Evolutionary conservation across 1,140 invertebrate genomes (phyloP), one percentile per base, ranked within the genome.

Genomic region (Globodera ellingtonae): DNA sequence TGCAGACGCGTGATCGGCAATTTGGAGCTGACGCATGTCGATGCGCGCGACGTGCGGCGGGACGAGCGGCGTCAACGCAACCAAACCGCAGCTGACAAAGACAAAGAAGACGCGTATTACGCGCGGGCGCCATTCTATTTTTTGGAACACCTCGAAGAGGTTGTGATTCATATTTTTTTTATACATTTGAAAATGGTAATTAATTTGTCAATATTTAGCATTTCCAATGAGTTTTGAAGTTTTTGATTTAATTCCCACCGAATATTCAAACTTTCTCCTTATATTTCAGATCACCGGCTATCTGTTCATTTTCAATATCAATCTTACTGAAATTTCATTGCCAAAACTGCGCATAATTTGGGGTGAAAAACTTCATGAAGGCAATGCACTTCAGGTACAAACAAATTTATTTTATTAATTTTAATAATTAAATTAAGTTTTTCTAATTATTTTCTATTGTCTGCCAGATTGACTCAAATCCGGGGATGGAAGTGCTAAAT

Each of bases 1-100:
- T 84, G 83, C 82, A 84, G 80, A 65, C 70, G 82, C 46, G 86
- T 84, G 47, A 72, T 84, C 4, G 83, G 83, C 24, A 84, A 84
- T 65, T 56, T 84, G 47, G 83, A 84, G 62, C 69, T 84, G 24
- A 84, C 84, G 35, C 83, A 84, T 50, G 85, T 84, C 72, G 65
- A 79, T 9, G 47, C n/a, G 21, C 71, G 62, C 15, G 83, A 86
- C 13, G 44, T 86, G 15, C 10, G 62, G 7, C 21, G 62, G 10
- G 83, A 82, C 48, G 50, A 35, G 10, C n/a, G 21, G 5, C 74
- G 13, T 13, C 62, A 79, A n/a, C n/a, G 9, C 8, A 82, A 81
- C 48, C 67, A 62, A 18, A 83, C 10, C 65, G 81, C 46, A 21
- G 10, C 84, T 6, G 82, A 84, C 56, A 47, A 15, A 21, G 50